Conservation (phyloP, 2,113 vertebrate species). For the Corythaixoides concolor region DNA sequence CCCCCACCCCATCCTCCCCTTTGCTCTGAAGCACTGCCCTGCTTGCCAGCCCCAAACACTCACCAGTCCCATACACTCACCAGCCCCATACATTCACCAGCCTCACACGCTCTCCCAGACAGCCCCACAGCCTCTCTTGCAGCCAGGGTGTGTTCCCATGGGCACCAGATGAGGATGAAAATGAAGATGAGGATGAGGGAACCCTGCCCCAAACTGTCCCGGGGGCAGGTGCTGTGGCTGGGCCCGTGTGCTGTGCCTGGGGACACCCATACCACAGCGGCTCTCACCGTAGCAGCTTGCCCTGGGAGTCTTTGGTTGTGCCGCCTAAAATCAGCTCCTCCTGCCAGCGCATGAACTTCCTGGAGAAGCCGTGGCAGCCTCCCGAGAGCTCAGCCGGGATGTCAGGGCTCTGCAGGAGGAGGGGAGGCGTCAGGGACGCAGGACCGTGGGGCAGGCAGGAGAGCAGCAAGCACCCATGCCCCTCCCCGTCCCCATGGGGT, state of each 20-base stretch:
- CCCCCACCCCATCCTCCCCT: too few species aligned
- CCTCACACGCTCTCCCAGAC: not conserved
- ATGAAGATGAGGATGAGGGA: not conserved
- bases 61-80: not conserved
- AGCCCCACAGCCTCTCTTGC: not conserved
- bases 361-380: conserved; percentile 96
- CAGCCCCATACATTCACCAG: not conserved
- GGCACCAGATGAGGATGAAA: not conserved
- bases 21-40: not conserved
- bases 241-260: not conserved
- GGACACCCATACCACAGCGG: fast-evolving
- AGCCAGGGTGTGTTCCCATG: not conserved
- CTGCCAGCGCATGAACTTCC: conserved; percentile 99
- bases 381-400: conserved; percentile 84
- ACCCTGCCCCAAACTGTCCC: not conserved
- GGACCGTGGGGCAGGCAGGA: not conserved
- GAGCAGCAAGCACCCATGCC: not conserved
- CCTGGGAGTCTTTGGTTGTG: conserved; percentile 82
- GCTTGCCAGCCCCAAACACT: not conserved
- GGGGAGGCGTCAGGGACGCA: not conserved
- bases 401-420: conserved; percentile 78
- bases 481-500: not conserved
- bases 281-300: conserved; percentile 87
- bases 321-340: conserved; percentile 95
- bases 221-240: not conserved